Conservation (phyloP, 2,797 vertebrate species). For the Emys orbicularis region DNA sequence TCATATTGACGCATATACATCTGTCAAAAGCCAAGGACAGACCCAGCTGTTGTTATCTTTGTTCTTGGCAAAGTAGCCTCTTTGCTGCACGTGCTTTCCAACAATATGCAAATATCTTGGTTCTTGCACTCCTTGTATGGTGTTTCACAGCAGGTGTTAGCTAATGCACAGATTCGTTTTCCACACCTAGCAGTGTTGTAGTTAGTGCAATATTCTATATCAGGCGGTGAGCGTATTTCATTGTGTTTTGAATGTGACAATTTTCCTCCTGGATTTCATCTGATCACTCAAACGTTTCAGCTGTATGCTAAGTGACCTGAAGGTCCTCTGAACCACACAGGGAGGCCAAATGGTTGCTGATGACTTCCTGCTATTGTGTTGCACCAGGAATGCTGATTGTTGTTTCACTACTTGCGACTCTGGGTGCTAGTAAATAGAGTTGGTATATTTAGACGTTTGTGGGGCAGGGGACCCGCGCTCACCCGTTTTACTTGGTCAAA, state of each 20-base stretch:
- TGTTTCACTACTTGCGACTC: neutral
- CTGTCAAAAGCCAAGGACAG: neutral
- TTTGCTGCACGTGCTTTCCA: conserved; percentile 30
- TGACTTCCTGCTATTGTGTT: neutral
- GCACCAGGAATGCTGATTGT: neutral
- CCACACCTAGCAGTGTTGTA: conserved; percentile 54
- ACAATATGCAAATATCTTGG: neutral
- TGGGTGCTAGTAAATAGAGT: fast-evolving
- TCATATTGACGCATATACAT: no score
- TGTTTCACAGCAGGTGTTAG: conserved; percentile 45
- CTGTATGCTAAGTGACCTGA: conserved; percentile 40
- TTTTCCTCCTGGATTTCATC: conserved; percentile 87
- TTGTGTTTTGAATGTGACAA: conserved; percentile 83
- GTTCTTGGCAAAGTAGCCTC: conserved; percentile 33
- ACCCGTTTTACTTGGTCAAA: no score
- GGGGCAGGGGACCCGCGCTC: no score
- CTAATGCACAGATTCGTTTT: neutral
- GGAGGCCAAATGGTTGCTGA: conserved; percentile 53
- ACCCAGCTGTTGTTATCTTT: neutral
- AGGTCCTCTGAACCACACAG: conserved; percentile 50
- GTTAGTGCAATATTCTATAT: conserved; percentile 75
- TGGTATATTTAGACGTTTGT: neutral
- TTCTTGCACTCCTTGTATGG: neutral
- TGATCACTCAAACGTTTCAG: conserved; percentile 75
- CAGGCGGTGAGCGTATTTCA: conserved; percentile 80